phyloP scores from a whole-genome alignment of 92 coral and sea anemone genomes.

The Phymanthus crucifer region DNA sequence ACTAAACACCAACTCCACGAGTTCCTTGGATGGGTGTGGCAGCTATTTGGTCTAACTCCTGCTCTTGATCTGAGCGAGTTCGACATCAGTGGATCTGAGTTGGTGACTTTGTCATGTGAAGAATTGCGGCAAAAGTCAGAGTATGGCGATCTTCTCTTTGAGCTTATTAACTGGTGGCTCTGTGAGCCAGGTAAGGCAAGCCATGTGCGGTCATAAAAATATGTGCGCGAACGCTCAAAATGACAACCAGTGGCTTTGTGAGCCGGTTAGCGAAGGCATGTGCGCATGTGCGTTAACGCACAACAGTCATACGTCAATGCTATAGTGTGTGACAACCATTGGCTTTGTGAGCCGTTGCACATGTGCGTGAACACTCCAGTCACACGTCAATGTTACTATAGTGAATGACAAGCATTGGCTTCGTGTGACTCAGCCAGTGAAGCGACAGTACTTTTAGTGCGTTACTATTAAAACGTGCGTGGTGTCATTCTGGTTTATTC shows the following conservation, averaged over 20 bases:
- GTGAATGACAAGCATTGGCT: too few species aligned
- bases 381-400: too few species aligned
- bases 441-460: too few species aligned
- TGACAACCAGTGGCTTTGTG: too few species aligned
- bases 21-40: constrained; percentile 37
- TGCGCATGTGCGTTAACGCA: too few species aligned
- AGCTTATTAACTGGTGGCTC: constrained; percentile 21
- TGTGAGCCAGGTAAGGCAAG: constrained; percentile 46
- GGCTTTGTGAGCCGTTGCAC: too few species aligned
- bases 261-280: too few species aligned
- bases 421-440: too few species aligned
- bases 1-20: constrained; percentile 13
- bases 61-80: constrained; percentile 2
- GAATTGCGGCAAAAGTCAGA: constrained; percentile 51
- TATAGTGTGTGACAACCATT: too few species aligned
- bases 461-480: background rate
- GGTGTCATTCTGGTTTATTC: background rate
- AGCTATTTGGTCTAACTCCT: constrained; percentile 17
- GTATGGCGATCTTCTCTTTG: constrained; percentile 37
- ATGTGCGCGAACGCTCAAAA: background rate
- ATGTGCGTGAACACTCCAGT: too few species aligned
- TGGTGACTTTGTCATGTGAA: constrained; percentile 39
- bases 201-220: background rate
- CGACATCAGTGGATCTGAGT: constrained; percentile 52
- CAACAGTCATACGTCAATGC: too few species aligned